phyloP scores from a whole-genome alignment of 1,140 invertebrate species.

The Parasteatoda tepidariorum region DNA sequence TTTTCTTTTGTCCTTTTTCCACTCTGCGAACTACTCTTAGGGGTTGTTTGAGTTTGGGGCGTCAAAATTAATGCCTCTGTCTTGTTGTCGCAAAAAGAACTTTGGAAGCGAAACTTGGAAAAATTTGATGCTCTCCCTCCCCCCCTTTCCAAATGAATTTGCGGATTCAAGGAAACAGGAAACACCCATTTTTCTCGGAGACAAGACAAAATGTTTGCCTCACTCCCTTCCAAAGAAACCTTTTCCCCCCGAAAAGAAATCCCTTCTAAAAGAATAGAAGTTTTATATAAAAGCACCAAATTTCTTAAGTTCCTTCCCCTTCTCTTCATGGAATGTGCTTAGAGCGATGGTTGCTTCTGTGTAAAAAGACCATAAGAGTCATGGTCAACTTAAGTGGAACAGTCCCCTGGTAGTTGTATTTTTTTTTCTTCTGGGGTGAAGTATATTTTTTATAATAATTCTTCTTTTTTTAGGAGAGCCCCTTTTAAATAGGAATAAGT shows the following conservation, averaged over 20 bases:
- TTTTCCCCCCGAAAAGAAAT: background rate
- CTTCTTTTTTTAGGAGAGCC: too few species aligned
- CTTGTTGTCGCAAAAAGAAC: conserved; percentile 30
- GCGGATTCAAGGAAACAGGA: conserved; percentile 35
- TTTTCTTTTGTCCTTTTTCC: background rate
- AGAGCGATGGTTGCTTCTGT: background rate
- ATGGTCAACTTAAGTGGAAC: conserved; percentile 53
- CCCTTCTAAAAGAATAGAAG: background rate
- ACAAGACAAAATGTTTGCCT: background rate
- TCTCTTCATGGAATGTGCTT: background rate
- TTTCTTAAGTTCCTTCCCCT: conserved; percentile 14
- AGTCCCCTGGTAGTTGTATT: background rate
- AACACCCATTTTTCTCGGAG: conserved; percentile 34
- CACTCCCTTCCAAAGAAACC: background rate
- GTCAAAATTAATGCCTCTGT: conserved; percentile 35
- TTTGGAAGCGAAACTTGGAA: background rate
- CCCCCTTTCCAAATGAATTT: conserved; percentile 27
- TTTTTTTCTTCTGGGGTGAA: conserved; percentile 2
- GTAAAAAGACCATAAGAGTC: conserved; percentile 14
- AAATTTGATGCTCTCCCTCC: conserved; percentile 8
- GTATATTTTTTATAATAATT: too few species aligned
- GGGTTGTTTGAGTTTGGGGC: conserved; percentile 21
- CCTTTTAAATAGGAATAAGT: too few species aligned
- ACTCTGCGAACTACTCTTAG: background rate
- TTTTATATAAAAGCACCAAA: background rate